Conservation (phyloP, 2,888 invertebrate genomes). For the Ochropacha duplaris region DNA sequence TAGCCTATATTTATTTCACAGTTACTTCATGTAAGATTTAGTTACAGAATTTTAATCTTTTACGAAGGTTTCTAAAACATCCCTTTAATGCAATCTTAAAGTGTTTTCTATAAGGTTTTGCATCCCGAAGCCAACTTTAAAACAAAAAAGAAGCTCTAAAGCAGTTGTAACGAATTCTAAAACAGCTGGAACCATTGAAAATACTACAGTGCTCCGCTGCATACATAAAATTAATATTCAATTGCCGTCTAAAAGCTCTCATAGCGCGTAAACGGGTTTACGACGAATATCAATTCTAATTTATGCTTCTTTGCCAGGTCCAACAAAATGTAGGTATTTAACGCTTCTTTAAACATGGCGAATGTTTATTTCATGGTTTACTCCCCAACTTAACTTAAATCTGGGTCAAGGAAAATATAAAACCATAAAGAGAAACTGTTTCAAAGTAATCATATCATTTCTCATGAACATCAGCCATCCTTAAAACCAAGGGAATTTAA, state of each 20-base stretch:
- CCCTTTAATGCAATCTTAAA: no score
- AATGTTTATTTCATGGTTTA: not conserved
- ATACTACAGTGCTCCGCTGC: slow-evolving; percentile 10
- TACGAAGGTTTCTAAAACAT: no score
- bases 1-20: no score
- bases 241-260: slow-evolving; percentile 30
- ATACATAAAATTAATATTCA: slow-evolving; percentile 46
- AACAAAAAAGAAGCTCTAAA: no score
- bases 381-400: not conserved
- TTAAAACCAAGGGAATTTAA: not conserved
- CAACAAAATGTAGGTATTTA: slow-evolving; percentile 11
- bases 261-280: slow-evolving; percentile 40
- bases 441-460: not conserved
- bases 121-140: no score
- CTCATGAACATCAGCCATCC: not conserved
- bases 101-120: no score
- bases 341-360: not conserved
- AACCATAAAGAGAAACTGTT: not conserved
- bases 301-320: slow-evolving; percentile 26
- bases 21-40: no score
- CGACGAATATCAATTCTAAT: slow-evolving; percentile 39
- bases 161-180: not conserved
- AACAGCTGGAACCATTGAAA: not conserved
- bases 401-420: not conserved
- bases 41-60: no score